Evolutionary conservation across 1,140 invertebrate species (phyloP), one percentile per base, ranked within the genome.

Genomic region (Colletes latitarsis): DNA sequence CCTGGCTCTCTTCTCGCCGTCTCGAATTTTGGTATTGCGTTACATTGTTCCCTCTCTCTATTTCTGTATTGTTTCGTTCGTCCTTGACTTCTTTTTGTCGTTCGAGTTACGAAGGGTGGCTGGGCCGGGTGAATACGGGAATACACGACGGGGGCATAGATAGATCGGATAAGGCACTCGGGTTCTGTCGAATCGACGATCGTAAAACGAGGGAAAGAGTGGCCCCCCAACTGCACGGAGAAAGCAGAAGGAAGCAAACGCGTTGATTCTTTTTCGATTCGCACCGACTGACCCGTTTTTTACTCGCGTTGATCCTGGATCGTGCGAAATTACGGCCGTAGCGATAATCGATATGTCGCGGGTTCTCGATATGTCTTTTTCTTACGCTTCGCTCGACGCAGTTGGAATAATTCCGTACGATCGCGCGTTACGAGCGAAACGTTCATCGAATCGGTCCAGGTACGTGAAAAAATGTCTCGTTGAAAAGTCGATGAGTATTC

Each of bases 131-230:
- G 57, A 4, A 30, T 30, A 30, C 10, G 60, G 39, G 19, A n/a
- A 64, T 72, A 77, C 68, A 70, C 57, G 30, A 64, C 6, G 62
- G 66, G 70, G 69, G 43, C 17, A 69, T 43, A 64, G 60, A 77
- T 72, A 85, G 72, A 68, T 81, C 69, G 85, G 84, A 82, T 92
- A 92, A 92, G 91, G 91, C 91, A 92, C 91, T 91, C 91, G 88
- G 88, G 88, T 88, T 78, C 76, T 69, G 77, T 89, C 86, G 66
- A 89, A 89, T 83, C 83, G 82, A 82, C 77, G 69, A 72, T 88
- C 57, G 64, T 84, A 58, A 77, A 68, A 74, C 78, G 49, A 55
- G 46, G 70, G 19, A 75, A 72, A 53, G n/a, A 62, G 15, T 46
- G 73, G 30, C 21, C 60, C 60, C 30, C 30, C 66, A 21, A 64